A percentile compares a stretch with the other conserved stretches of the same genome.
Evolutionary conservation across 2,888 invertebrate genomes (phyloP).

Genomic region (Nephrotoma appendiculata): DNA sequence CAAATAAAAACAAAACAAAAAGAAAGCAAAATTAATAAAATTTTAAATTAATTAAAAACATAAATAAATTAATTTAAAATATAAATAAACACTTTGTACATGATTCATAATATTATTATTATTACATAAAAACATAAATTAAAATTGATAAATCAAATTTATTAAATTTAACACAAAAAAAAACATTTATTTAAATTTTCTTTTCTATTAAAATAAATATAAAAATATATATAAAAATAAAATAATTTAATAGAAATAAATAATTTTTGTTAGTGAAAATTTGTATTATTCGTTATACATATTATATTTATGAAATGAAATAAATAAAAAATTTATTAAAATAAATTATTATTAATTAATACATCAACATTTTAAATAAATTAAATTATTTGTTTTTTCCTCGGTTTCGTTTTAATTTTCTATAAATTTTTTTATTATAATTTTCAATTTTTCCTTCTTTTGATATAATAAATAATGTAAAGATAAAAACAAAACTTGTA

Average conservation of each 20-base stretch:
- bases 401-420: not conserved
- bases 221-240: not conserved
- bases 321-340: not conserved
- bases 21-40: not conserved
- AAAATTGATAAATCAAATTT: not conserved
- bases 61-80: not conserved
- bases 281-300: not conserved
- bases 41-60: not conserved
- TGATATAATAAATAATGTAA: not conserved
- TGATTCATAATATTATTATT: not conserved
- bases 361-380: not conserved
- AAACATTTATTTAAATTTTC: not conserved
- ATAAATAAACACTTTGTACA: not conserved
- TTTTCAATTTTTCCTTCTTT: not conserved
- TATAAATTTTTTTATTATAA: not conserved
- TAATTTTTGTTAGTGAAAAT: not conserved
- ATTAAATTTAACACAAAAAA: not conserved
- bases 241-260: not conserved
- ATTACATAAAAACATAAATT: not conserved
- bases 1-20: not conserved
- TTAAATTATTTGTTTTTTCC: not conserved
- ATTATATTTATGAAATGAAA: not conserved
- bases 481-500: not conserved
- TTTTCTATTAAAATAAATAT: not conserved
- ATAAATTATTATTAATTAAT: not conserved